Conservation (phyloP, 2,888 invertebrate species). For the Galerucella pusilla region DNA sequence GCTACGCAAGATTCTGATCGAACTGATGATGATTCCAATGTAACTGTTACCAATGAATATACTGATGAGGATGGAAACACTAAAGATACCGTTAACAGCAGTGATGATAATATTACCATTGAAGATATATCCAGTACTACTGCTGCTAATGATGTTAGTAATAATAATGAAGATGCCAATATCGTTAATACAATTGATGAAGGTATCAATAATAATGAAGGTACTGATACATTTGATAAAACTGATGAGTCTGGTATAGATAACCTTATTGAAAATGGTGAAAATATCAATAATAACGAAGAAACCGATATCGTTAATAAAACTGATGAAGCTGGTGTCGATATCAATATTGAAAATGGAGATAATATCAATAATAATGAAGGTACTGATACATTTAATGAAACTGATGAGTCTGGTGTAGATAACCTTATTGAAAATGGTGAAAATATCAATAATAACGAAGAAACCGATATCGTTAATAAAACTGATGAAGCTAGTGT, state of each 20-base stretch:
- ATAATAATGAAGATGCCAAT: not conserved
- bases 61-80: too few species aligned
- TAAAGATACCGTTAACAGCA: too few species aligned
- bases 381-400: not conserved
- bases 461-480: not conserved
- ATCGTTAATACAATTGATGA: not conserved
- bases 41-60: too few species aligned
- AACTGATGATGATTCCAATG: not conserved
- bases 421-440: not conserved
- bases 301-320: not conserved
- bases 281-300: not conserved
- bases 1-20: not conserved
- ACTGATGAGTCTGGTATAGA: not conserved
- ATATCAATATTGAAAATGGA: not conserved
- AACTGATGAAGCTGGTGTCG: not conserved
- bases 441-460: not conserved
- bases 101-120: too few species aligned
- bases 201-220: not conserved
- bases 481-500: not conserved
- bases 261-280: not conserved
- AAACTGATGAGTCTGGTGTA: not conserved
- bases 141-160: too few species aligned
- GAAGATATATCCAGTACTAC: too few species aligned
- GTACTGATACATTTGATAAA: not conserved
- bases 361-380: conserved; percentile 2